Percentiles rank a stretch among this genome's conserved stretches.
These are phyloP conservation scores for Xiphias gladius DNA, from an alignment of 2,113 vertebrate species.

Conservation along the genomic window DNA sequence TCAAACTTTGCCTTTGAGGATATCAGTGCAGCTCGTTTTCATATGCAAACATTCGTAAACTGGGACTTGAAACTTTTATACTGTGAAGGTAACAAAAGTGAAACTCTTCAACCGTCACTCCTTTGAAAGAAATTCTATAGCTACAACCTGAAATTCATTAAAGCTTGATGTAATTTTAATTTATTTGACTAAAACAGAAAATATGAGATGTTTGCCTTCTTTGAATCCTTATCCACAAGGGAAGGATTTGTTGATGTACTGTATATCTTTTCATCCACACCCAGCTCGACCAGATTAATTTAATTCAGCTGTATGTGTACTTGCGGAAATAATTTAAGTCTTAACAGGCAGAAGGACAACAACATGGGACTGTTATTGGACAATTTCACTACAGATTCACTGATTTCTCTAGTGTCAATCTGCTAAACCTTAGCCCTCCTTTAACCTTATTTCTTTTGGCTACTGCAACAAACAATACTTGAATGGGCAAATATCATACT, in stretches of 20 bases:
- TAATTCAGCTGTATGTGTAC: not conserved
- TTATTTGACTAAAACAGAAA: constrained; percentile 27
- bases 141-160: constrained; percentile 28
- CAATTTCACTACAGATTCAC: not conserved
- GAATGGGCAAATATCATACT: not conserved
- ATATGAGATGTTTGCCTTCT: constrained; percentile 2
- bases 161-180: constrained; percentile 12
- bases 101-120: constrained; percentile 30
- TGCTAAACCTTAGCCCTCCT: not conserved
- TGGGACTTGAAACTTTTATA: constrained; percentile 44
- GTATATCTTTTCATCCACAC: not conserved
- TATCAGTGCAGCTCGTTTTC: constrained; percentile 2
- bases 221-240: constrained; percentile 16
- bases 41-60: constrained; percentile 33
- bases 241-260: constrained; percentile 3
- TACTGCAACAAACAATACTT: not conserved
- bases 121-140: constrained; percentile 5
- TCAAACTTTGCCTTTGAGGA: constrained; percentile 22
- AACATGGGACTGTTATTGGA: not conserved
- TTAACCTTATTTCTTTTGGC: not conserved
- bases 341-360: not conserved
- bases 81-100: not conserved
- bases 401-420: not conserved
- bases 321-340: not conserved
- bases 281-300: not conserved